Evolutionary conservation across 2,888 invertebrate genomes (phyloP).

Genomic region (Ditylenchus weischeri): DNA sequence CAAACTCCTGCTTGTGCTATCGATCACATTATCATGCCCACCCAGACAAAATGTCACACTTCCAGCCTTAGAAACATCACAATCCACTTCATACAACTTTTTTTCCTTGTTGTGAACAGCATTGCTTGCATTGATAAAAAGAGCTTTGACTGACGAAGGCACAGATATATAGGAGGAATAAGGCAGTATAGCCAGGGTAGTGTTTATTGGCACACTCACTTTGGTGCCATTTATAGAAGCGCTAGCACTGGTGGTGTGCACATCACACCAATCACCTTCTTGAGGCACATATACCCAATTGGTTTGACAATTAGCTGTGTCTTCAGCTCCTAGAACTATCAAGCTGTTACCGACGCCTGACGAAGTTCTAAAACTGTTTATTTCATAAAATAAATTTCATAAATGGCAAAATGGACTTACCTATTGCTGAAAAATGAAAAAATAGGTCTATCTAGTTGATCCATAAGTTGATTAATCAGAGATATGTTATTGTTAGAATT

Average conservation of each 20-base stretch:
- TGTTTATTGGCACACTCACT: neutral
- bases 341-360: neutral
- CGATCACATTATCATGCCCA: neutral
- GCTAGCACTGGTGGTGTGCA: neutral
- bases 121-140: neutral
- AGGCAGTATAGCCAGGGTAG: neutral
- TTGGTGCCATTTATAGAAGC: neutral
- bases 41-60: neutral
- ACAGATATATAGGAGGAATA: neutral
- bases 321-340: neutral
- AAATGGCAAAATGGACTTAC: neutral
- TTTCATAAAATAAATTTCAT: neutral
- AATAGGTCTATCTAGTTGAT: neutral
- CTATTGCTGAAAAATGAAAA: neutral
- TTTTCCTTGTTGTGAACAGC: slow-evolving; percentile 1
- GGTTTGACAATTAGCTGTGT: slow-evolving; percentile 1
- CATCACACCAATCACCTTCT: slow-evolving; percentile 6
- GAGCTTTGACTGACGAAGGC: neutral
- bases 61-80: neutral
- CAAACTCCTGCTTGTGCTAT: slow-evolving; percentile 4
- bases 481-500: slow-evolving; percentile 1
- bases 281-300: slow-evolving; percentile 5
- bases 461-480: neutral
- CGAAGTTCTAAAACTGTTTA: neutral
- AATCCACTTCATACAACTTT: slow-evolving; percentile 8